Percentiles rank a stretch among this genome's conserved stretches.
Conservation (phyloP, 2,113 vertebrate genomes). For the Morone saxatilis region DNA sequence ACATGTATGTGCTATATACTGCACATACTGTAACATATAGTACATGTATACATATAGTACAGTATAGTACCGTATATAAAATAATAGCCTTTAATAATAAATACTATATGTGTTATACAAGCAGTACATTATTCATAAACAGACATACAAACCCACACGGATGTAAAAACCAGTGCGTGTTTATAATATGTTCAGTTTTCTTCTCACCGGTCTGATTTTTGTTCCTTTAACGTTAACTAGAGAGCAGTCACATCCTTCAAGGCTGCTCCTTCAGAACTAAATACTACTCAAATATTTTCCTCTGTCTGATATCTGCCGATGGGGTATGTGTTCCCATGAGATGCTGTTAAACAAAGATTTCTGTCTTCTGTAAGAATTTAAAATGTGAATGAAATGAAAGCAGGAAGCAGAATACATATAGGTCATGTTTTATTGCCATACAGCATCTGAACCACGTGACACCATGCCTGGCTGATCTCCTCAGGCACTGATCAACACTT, state of each 20-base stretch:
- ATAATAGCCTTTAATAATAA: no score
- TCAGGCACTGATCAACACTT: background rate
- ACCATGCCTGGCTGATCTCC: slow-evolving; percentile 15
- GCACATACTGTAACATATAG: background rate
- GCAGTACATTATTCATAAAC: background rate
- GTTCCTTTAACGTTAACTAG: background rate
- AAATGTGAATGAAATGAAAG: background rate
- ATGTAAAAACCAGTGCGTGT: background rate
- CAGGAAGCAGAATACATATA: background rate
- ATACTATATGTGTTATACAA: background rate
- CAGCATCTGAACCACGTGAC: slow-evolving; percentile 19
- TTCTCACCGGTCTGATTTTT: background rate
- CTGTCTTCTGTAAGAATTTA: background rate
- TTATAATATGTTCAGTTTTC: background rate
- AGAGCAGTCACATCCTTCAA: background rate
- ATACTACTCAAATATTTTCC: background rate
- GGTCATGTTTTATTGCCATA: background rate
- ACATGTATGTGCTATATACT: no score
- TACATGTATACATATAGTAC: no score
- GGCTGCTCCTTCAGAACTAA: background rate
- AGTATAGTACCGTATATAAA: no score
- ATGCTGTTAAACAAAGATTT: background rate
- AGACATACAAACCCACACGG: background rate
- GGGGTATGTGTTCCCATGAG: background rate
- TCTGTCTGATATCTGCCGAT: background rate